Evolutionary conservation across 1,140 invertebrate genomes (phyloP).

Genomic region (Drosophila bifasciata): DNA sequence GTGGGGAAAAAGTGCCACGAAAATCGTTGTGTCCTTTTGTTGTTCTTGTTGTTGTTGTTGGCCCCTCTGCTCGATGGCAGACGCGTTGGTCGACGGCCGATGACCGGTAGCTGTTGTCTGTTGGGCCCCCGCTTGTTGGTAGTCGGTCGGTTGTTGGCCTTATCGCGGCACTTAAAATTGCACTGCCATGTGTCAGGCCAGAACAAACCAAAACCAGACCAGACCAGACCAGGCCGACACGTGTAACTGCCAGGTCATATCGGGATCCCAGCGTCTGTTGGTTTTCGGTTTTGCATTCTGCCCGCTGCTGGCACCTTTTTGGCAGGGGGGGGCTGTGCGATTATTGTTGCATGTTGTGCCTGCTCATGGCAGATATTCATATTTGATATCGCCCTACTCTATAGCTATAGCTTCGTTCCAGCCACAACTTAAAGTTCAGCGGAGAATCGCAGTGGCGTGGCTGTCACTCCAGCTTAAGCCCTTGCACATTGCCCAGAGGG

Average conservation of each 20-base stretch:
- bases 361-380: slow-evolving; percentile 39
- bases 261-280: slow-evolving; percentile 18
- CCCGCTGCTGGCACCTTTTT: slow-evolving; percentile 29
- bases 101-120: slow-evolving; percentile 15
- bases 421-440: slow-evolving; percentile 49
- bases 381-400: slow-evolving; percentile 45
- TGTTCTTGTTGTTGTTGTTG: too few relatives aligned
- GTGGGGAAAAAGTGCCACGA: slow-evolving; percentile 2
- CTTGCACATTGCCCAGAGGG: background rate
- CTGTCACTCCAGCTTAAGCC: slow-evolving; percentile 20
- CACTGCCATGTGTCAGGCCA: slow-evolving; percentile 52
- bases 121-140: slow-evolving; percentile 25
- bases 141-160: slow-evolving; percentile 36
- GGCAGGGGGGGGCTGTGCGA: slow-evolving; percentile 4
- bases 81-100: background rate
- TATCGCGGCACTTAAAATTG: slow-evolving; percentile 72
- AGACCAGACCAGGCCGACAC: slow-evolving; percentile 27
- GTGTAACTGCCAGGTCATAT: slow-evolving; percentile 46
- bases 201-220: slow-evolving; percentile 34
- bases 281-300: slow-evolving; percentile 12
- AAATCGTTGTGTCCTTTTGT: background rate
- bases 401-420: background rate
- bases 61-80: slow-evolving; percentile 1
- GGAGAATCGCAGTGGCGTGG: slow-evolving; percentile 16
- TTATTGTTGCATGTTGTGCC: slow-evolving; percentile 60